Evolutionary conservation across 2,797 vertebrate species (phyloP), one percentile per base, ranked within the genome.

Genomic region (Poeciliopsis gracilis): DNA sequence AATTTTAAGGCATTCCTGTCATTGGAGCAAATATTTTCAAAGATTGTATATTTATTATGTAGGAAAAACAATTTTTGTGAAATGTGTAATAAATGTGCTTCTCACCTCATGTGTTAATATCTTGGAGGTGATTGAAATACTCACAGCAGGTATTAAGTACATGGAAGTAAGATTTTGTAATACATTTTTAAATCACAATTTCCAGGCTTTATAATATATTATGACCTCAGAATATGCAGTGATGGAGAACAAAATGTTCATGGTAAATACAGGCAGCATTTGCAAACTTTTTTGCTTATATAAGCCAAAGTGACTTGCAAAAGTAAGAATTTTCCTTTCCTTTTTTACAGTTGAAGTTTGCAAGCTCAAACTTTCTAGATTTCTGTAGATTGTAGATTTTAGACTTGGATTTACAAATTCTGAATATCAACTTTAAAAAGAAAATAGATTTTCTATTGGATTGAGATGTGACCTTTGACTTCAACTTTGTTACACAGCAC

Each of bases 11-110:
- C 70, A 66, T 74, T 73, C 73, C 0, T n/a, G 6, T 20, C 3
- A n/a, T 55, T 63, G 23, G 36, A 73, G 41, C 47, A 53, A 9
- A 74, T 78, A n/a, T 79, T 82, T 75, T 30, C 20, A 59, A 0
- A 78, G 59, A 76, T 55, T 10, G 7, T 73, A 11, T 59, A 80
- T 69, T 79, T 72, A 38, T 66, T 7, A 69, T 10, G 46, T 7
- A 63, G 57, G 49, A 74, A 18, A 49, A 41, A 33, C 18, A 8
- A 10, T 76, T 69, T 57, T 41, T n/a, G 18, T 45, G 10, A 73
- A 75, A 83, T 38, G 9, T 73, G 47, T n/a, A 66, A 76, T 55
- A 38, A 70, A 78, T 57, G 53, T 3, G 8, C 18, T 2, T 4
- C 66, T 69, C 46, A 72, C 51, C 45, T 57, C 7, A 30, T 73